Conservation (phyloP, 2,113 vertebrate genomes). For the Scolopax mira region DNA sequence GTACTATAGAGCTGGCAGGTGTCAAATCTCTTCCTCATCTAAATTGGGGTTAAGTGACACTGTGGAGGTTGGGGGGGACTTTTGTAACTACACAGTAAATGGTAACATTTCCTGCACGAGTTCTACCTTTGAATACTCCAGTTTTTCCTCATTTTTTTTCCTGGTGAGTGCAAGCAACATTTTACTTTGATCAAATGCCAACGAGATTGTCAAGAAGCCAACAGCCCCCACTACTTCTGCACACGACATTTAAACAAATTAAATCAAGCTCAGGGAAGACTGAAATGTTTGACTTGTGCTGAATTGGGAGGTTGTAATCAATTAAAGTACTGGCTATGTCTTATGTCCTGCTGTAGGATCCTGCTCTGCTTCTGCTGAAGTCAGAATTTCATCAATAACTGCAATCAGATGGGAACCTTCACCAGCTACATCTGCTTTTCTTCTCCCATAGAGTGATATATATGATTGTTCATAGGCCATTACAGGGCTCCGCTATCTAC, state of each 20-base stretch:
- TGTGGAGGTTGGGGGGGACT: background rate
- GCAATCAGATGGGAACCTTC: background rate
- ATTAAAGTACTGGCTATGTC: background rate
- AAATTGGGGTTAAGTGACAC: background rate
- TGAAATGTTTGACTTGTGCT: background rate
- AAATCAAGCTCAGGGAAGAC: constrained; percentile 11
- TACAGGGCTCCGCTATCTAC: background rate
- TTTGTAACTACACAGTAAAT: background rate
- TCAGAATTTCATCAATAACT: background rate
- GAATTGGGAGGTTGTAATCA: background rate
- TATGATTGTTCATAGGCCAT: background rate
- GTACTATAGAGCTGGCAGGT: background rate
- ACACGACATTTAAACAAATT: constrained; percentile 37
- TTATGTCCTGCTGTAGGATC: background rate
- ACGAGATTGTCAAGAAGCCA: background rate
- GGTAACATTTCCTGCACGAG: background rate
- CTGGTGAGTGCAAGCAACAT: background rate
- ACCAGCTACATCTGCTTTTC: background rate
- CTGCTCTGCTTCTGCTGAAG: background rate
- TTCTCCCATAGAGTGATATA: background rate
- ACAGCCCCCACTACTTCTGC: background rate
- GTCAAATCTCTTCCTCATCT: background rate
- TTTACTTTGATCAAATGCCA: constrained; percentile 14
- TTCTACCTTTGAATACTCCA: background rate
- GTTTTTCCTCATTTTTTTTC: background rate